phyloP scores from a whole-genome alignment of 37 sponge, comb jelly and placozoan species.

The Aphrocallistes beatrix region DNA sequence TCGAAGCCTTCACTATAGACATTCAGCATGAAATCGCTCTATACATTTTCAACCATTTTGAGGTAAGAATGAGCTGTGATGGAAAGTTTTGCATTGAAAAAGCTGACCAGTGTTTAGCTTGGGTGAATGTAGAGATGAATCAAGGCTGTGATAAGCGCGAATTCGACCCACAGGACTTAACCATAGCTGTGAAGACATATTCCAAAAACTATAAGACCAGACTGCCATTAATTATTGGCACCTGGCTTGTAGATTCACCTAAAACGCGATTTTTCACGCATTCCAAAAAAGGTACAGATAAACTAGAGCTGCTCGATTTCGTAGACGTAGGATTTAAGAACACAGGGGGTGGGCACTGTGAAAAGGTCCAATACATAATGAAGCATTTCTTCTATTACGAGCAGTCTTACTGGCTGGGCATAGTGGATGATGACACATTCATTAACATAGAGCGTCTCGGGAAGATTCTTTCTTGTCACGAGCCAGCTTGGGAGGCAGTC shows the following conservation, averaged over 20 bases:
- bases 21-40: neutral
- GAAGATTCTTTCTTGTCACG: neutral
- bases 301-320: neutral
- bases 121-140: neutral
- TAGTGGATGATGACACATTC: neutral
- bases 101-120: neutral
- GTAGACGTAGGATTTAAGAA: neutral
- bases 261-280: neutral
- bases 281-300: neutral
- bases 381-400: neutral
- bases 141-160: neutral
- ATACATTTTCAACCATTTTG: neutral
- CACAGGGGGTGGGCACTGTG: constrained; percentile 1
- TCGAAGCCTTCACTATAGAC: neutral
- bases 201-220: neutral
- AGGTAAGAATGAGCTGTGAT: neutral
- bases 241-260: neutral
- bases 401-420: neutral
- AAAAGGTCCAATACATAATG: neutral
- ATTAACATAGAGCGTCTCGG: neutral
- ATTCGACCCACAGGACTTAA: neutral
- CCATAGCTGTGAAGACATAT: neutral
- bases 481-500: neutral
- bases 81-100: neutral
- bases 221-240: neutral